Percentiles rank a stretch among this genome's conserved stretches.
These are phyloP conservation scores for Lycocerus yunnanus DNA, from an alignment of 2,888 invertebrate species.

Conservation along the genomic window DNA sequence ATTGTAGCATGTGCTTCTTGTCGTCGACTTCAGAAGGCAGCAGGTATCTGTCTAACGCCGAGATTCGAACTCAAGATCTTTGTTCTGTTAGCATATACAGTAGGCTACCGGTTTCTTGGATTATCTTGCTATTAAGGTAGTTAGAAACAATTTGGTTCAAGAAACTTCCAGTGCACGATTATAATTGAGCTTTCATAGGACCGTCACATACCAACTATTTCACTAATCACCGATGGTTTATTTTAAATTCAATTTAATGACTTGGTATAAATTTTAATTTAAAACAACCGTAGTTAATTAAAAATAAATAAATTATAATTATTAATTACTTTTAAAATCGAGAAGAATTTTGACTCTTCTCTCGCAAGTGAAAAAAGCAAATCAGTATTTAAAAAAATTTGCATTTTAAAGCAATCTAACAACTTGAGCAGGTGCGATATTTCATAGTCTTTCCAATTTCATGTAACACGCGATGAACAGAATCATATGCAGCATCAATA, in stretches of 20 bases:
- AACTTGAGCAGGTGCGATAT: neutral
- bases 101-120: neutral
- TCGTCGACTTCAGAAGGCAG: too few relatives aligned
- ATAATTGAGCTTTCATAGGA: neutral
- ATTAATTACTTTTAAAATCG: neutral
- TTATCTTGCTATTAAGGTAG: neutral
- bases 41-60: too few relatives aligned
- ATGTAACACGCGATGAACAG: neutral
- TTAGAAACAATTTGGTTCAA: neutral
- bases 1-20: neutral
- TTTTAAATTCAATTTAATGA: neutral
- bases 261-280: neutral
- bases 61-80: neutral
- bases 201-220: neutral
- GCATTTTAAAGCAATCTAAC: neutral
- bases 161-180: neutral
- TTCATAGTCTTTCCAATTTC: neutral
- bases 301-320: neutral
- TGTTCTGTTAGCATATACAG: neutral
- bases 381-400: neutral
- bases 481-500: neutral
- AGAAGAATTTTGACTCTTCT: neutral
- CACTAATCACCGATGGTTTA: neutral
- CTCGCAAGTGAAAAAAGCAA: too few relatives aligned
- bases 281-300: neutral